A percentile compares a stretch with the other conserved stretches of the same genome.
Evolutionary conservation across 2,888 invertebrate species (phyloP).

Genomic region (Scaeva pyrastri): DNA sequence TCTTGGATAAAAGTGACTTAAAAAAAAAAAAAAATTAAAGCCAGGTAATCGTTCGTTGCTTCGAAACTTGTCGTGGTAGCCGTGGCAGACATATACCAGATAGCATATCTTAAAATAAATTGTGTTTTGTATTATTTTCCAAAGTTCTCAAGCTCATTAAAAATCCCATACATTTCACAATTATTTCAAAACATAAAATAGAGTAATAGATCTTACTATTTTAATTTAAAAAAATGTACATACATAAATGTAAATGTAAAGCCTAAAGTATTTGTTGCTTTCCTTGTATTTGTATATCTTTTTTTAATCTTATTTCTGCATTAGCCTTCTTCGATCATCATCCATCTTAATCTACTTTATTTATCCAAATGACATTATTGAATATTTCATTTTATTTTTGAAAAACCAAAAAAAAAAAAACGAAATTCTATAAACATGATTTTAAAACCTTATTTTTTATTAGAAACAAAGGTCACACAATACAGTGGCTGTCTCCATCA

Average conservation of each 20-base stretch:
- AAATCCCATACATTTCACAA: too few species aligned
- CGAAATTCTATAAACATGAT: background rate
- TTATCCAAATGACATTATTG: background rate
- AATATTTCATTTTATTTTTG: background rate
- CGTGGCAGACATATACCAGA: too few species aligned
- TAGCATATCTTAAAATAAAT: too few species aligned
- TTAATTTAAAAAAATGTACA: background rate
- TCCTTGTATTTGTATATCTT: background rate
- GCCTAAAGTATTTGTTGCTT: background rate
- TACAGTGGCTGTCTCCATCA: background rate
- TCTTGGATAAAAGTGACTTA: too few species aligned
- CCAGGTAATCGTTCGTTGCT: too few species aligned
- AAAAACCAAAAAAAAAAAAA: constrained; percentile 2
- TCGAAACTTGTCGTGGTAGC: too few species aligned
- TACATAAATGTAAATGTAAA: background rate
- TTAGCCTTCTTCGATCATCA: constrained; percentile 2
- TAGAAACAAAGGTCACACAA: constrained; percentile 15
- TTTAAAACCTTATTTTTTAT: constrained; percentile 2
- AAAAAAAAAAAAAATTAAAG: too few species aligned
- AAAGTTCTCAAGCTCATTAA: too few species aligned
- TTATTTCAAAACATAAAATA: too few species aligned
- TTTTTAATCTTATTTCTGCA: background rate
- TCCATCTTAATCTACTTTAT: constrained; percentile 10
- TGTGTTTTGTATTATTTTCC: too few species aligned
- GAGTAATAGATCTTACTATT: too few species aligned